phyloP scores from a whole-genome alignment of 2,797 vertebrate species.

The Ptychobarbus kaznakovi region DNA sequence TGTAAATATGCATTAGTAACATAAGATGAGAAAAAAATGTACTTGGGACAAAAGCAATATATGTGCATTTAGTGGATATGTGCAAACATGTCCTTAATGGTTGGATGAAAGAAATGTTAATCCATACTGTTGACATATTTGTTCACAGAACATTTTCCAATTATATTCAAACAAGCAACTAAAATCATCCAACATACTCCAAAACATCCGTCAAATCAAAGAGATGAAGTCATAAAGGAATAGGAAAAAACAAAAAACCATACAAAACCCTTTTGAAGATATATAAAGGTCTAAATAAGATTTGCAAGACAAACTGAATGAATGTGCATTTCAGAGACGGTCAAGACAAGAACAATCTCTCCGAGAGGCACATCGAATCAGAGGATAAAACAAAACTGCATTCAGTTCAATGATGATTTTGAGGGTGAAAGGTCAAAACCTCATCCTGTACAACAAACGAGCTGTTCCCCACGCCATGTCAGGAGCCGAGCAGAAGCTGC shows the following conservation, averaged over 20 bases:
- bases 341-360: slow-evolving; percentile 27
- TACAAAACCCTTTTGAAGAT: slow-evolving; percentile 66
- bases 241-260: slow-evolving; percentile 55
- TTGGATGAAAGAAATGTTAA: slow-evolving; percentile 45
- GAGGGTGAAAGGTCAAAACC: slow-evolving; percentile 9
- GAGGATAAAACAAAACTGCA: slow-evolving; percentile 19
- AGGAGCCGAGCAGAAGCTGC: slow-evolving; percentile 5
- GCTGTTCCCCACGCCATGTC: neutral
- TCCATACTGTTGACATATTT: slow-evolving; percentile 22
- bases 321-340: slow-evolving; percentile 65
- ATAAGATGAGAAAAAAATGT: slow-evolving; percentile 63
- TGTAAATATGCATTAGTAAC: slow-evolving; percentile 77
- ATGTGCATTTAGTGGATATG: slow-evolving; percentile 67
- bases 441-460: slow-evolving; percentile 5
- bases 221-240: slow-evolving; percentile 45
- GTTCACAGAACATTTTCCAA: slow-evolving; percentile 53
- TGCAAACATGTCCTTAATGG: slow-evolving; percentile 70
- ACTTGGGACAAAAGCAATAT: slow-evolving; percentile 56
- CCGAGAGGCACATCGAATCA: slow-evolving; percentile 27
- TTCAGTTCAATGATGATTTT: neutral
- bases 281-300: slow-evolving; percentile 75
- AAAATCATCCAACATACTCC: slow-evolving; percentile 23
- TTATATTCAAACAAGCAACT: slow-evolving; percentile 33
- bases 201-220: slow-evolving; percentile 30
- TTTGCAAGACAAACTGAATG: slow-evolving; percentile 69